phyloP scores from a whole-genome alignment of 1,140 invertebrate genomes.

The Drosophila miranda region DNA sequence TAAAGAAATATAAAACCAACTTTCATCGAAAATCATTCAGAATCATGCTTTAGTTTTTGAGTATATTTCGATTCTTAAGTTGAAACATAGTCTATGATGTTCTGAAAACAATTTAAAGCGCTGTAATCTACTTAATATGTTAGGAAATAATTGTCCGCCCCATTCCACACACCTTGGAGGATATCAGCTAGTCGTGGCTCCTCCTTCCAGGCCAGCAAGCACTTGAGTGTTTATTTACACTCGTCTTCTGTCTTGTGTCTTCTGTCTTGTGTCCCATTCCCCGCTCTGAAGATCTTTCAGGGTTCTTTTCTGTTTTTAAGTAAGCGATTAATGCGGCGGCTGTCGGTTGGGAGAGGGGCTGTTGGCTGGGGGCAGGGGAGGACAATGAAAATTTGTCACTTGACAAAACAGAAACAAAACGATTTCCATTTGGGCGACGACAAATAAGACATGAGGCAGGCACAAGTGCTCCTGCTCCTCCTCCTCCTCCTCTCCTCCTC shows the following conservation, averaged over 20 bases:
- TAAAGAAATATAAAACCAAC: neutral
- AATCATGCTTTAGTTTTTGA: no score
- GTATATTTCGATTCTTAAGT: no score
- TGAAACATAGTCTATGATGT: no score
- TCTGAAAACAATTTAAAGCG: no score
- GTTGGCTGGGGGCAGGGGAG: slow-evolving; percentile 3
- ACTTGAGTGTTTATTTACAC: slow-evolving; percentile 52
- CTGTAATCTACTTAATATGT: no score
- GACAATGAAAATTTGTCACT: slow-evolving; percentile 78
- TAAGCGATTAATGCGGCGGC: slow-evolving; percentile 64
- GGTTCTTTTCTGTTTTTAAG: slow-evolving; percentile 47
- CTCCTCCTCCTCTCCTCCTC: neutral
- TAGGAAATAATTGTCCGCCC: neutral
- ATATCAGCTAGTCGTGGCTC: slow-evolving; percentile 25
- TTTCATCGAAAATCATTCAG: neutral
- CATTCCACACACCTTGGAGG: slow-evolving; percentile 1
- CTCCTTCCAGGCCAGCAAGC: neutral
- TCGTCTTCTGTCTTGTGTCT: slow-evolving; percentile 48
- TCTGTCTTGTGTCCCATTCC: slow-evolving; percentile 29
- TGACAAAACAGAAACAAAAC: slow-evolving; percentile 74
- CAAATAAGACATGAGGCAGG: slow-evolving; percentile 69
- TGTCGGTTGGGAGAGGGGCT: neutral
- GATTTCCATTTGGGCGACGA: slow-evolving; percentile 69
- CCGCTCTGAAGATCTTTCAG: slow-evolving; percentile 9
- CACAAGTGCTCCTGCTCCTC: slow-evolving; percentile 31